phyloP scores from a whole-genome alignment of 2,888 invertebrate species.

The Luffia ferchaultella region DNA sequence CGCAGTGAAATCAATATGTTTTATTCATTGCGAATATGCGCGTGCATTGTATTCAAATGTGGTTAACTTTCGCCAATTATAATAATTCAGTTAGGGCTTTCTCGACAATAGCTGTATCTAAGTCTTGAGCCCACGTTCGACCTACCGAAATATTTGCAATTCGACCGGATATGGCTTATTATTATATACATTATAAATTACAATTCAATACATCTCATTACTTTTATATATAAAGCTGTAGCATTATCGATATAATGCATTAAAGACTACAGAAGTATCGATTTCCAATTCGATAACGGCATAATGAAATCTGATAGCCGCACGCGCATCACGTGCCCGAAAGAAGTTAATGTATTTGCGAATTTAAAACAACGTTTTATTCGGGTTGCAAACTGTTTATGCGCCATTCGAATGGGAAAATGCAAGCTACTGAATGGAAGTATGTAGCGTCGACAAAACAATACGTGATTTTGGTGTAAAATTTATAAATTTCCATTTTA shows the following conservation, averaged over 20 bases:
- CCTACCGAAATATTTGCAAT: not conserved
- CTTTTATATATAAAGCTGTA: too few species aligned
- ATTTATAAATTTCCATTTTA: too few species aligned
- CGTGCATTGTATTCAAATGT: conserved; percentile 59
- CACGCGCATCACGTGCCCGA: conserved; percentile 3
- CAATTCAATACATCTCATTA: too few species aligned
- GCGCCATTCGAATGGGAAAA: not conserved
- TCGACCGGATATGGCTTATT: not conserved
- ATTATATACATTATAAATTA: too few species aligned
- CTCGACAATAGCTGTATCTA: not conserved
- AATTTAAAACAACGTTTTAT: not conserved
- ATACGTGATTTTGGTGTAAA: not conserved
- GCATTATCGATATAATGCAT: too few species aligned
- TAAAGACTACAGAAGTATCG: not conserved
- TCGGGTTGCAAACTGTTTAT: not conserved
- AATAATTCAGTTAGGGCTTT: conserved; percentile 20
- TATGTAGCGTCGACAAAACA: not conserved
- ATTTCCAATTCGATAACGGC: conserved; percentile 5
- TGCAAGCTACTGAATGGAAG: not conserved
- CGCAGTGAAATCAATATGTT: conserved; percentile 31
- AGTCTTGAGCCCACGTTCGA: not conserved
- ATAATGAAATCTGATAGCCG: conserved; percentile 11
- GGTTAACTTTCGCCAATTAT: conserved; percentile 55
- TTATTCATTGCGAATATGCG: conserved; percentile 47
- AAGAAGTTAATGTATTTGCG: not conserved